Base-by-base conservation (phyloP, 2,797 vertebrate species). In the Ceryle rudis region DNA sequence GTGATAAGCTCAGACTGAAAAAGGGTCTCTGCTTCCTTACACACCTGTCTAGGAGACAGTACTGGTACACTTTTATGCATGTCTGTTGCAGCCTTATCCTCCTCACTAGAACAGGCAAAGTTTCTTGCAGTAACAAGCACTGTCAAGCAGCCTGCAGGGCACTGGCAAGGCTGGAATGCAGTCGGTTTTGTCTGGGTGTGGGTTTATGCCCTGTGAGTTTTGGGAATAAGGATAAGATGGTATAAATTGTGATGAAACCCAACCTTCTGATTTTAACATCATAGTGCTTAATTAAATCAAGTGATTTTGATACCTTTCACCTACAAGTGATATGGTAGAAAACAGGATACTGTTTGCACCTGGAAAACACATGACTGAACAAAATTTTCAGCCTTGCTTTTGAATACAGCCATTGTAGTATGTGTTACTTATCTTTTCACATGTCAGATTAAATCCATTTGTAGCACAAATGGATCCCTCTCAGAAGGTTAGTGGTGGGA, bases 41-140 rank as follows among this genome's bases (percentile, higher is more conserved):
- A 14, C 1, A 1, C 15, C 10, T 1, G 0, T 18, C 39, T 37
- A 44, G 14, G 2, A 26, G 6, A 18, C 10, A 12, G 5, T 26
- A n/a, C 8, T 31, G 6, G 15, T 14, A 46, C n/a, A 25, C 1
- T 62, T 80, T 79, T 49, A 26, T 0, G 0, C 13, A 6, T 22
- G 62, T 70, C 47, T 29, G 8, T 13, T 21, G 17, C 20, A n/a
- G 18, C 10, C 10, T 81, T 57, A 51, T 35, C 16, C 29, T 77
- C 4, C 7, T 7, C 26, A 19, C 22, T 39, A 28, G 7, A 69
- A 5, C 12, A 58, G 17, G 12, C 18, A 37, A 41, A 1, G 2
- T 29, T 46, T 61, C 26, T 55, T 46, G 19, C 35, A 21, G 31
- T 23, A 57, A 69, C 29, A 64, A 52, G 25, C 17, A 13, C 19